Base-by-base conservation (phyloP, 2,113 vertebrate genomes). In the Cyanoliseus patagonus region DNA sequence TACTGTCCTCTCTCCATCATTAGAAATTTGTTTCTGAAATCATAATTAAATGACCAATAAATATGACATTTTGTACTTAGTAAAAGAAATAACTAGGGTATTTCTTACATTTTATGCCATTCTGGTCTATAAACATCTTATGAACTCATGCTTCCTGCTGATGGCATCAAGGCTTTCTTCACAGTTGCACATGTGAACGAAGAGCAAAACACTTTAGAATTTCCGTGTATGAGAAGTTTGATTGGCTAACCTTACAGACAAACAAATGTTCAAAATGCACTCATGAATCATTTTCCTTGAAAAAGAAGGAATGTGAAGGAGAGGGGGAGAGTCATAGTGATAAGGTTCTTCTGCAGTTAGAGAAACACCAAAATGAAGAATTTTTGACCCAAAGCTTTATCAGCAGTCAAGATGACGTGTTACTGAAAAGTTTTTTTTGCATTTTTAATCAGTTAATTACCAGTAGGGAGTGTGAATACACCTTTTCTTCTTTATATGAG, bases 11-110 rank as follows among this genome's bases (percentile, higher is more conserved):
- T 33, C 17, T 95, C 66, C 49, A 94, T 59, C 74, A 92, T 91
- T 88, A 96, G 73, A 95, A 96, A 94, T 90, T 96, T 6, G 89
- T 90, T 96, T 97, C 55, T 97, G 47, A 96, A 95, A 90, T 97
- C 27, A 88, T 96, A 97, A 96, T 97, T 96, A 97, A 97, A 81
- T 95, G 28, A 95, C 68, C 97, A 97, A 96, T 74, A 97, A 97
- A 92, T 94, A 89, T 31, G 94, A 69, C 19, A 4, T 75, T 96
- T 97, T 95, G 18, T 92, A 82, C 63, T 92, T 87, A 81, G 75
- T 93, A 95, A 93, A 96, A 95, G 94, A 98, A 98, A 94, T 90
- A 97, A 69, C 51, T 51, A 94, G 83, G 82, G 75, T 27, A 66
- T 94, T 95, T 97, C 77, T 87, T 95, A 81, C 22, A 80, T 90